Evolutionary conservation across 2,113 vertebrate genomes (phyloP), one percentile per base, ranked within the genome.

Genomic region (Pachycephala philippinensis): DNA sequence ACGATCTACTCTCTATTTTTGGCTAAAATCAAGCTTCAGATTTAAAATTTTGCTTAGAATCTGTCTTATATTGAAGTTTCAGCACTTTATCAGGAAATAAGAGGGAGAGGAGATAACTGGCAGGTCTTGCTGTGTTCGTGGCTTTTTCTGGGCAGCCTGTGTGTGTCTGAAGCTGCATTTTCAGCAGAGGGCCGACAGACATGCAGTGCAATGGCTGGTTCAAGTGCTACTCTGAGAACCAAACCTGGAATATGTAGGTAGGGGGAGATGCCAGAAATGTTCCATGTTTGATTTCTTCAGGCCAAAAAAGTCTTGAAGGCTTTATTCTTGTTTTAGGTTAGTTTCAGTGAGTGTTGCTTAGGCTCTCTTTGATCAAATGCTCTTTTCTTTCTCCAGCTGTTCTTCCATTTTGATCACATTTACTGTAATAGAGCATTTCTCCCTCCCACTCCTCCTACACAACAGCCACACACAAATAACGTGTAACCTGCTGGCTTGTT

Each of bases 361-460:
- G 56, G 90, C 54, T 88, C 27, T 79, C 44, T 87, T 87, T 81
- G 59, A 50, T 72, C 39, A 89, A 90, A 26, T 40, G 37, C 16
- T 56, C 82, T 74, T 56, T 53, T 93, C n/a, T 28, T 78, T 93
- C 80, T 96, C 76, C 1, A 3, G 37, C 68, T 87, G 44, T 87
- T 90, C 83, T 94, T 69, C 68, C 68, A 86, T 93, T 93, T 78
- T 83, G 75, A 56, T 93, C 90, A 80, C n/a, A 86, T 93, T 97
- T 97, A 95, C 93, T 74, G 95, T 96, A 96, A 96, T 14, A 83
- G 87, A 59, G 47, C 13, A 15, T 57, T 94, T 89, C 59, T 93
- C 47, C 70, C 65, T 94, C 88, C 90, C 69, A 72, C 86, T 86
- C 90, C 88, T 89, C 93, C 95, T 74, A 87, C 95, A 52, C 6